Evolutionary conservation across 2,888 invertebrate species (phyloP), one percentile per base, ranked within the genome.

Genomic region (Icerya purchasi): DNA sequence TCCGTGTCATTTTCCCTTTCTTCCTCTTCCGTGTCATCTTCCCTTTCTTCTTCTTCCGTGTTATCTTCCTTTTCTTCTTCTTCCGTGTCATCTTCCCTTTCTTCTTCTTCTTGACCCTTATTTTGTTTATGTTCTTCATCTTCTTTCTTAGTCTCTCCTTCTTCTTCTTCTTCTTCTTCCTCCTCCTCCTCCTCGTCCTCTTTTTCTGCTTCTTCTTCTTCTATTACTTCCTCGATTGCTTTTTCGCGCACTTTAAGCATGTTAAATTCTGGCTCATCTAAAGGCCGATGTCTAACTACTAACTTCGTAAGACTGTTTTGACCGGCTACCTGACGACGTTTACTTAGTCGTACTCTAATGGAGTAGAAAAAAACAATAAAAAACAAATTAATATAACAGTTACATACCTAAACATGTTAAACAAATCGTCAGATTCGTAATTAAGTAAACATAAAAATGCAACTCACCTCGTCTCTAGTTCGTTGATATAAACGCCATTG

Each of bases 401-500:
- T 23, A 23, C 22, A n/a, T n/a, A n/a, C n/a, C n/a, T n/a, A 2
- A 24, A 1, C 25, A 1, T 24, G 20, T 55, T 18, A 18, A 24
- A 19, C 18, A 21, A 2, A 1, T n/a, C n/a, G n/a, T n/a, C n/a
- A n/a, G n/a, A n/a, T n/a, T n/a, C n/a, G n/a, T n/a, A n/a, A n/a
- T n/a, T n/a, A n/a, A n/a, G n/a, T n/a, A n/a, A n/a, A n/a, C n/a
- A n/a, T n/a, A n/a, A n/a, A n/a, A 23, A 49, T 50, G 23, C 54
- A 36, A 59, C 64, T 62, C 63, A 76, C 76, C 76, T 73, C 0
- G 94, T 94, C 73, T 96, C 94, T 65, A 96, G 69, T 72, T 94
- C 94, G 72, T 94, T 90, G 72, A 93, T 97, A 72, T 84, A 96
- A 3, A 93, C 88, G 51, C 86, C 86, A 70, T 90, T 88, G 65